Evolutionary conservation across 1,140 invertebrate species (phyloP).

Genomic region (Polypedilum vanderplanki): DNA sequence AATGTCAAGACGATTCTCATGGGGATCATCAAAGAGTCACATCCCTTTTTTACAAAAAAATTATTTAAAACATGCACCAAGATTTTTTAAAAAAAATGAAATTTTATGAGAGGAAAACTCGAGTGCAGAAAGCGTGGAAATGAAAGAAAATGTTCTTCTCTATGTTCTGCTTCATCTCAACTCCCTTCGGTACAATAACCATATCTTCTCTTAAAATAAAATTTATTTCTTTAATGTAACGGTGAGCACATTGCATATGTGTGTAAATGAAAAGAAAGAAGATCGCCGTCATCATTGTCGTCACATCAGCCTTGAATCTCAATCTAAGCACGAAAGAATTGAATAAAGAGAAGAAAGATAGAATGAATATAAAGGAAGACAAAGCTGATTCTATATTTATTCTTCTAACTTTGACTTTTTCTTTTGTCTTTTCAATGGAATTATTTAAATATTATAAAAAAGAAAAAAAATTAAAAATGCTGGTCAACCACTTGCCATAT

Average conservation of each 20-base stretch:
- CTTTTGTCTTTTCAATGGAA: neutral
- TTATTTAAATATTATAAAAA: neutral
- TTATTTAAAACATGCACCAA: neutral
- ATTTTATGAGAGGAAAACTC: neutral
- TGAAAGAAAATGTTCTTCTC: neutral
- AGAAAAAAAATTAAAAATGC: neutral
- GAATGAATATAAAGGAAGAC: neutral
- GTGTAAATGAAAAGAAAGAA: conserved; percentile 3
- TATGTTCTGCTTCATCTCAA: conserved; percentile 16
- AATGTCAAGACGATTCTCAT: neutral
- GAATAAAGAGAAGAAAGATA: neutral
- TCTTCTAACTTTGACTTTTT: neutral
- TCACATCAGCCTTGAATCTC: conserved; percentile 14
- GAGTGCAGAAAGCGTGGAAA: neutral
- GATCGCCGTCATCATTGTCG: neutral
- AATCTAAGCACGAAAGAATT: conserved; percentile 5
- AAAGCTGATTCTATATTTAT: neutral
- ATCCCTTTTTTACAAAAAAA: conserved; percentile 1
- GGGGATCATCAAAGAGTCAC: neutral
- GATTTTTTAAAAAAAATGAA: too few species aligned
- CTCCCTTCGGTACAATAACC: conserved; percentile 10
- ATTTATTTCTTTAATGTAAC: neutral
- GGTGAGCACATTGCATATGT: neutral
- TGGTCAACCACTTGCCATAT: conserved; percentile 2
- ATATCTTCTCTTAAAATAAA: neutral